These are phyloP conservation scores for Amblyraja radiata DNA, from an alignment of 2,797 vertebrate species.

Conservation along the genomic window DNA sequence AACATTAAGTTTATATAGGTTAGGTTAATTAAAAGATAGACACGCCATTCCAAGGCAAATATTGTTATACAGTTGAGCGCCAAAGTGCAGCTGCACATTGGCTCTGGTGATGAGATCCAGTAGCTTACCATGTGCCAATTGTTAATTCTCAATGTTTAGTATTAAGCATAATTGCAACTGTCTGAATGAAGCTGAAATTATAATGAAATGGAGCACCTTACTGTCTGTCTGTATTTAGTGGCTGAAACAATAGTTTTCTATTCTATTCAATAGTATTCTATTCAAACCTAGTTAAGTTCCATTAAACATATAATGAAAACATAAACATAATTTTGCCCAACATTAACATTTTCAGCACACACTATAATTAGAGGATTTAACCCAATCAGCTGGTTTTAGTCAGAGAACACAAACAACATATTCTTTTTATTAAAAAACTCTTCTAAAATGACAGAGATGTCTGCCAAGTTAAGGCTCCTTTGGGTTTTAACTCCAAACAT, in stretches of 20 bases:
- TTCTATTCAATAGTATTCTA: conserved; percentile 19
- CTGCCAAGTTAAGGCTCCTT: background rate
- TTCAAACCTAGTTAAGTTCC: background rate
- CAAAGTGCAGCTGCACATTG: background rate
- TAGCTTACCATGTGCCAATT: background rate
- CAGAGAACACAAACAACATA: conserved; percentile 4
- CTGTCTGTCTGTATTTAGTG: conserved; percentile 30
- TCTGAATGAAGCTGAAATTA: conserved; percentile 25
- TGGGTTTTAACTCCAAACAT: background rate
- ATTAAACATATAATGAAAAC: conserved; percentile 24
- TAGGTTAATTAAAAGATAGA: background rate
- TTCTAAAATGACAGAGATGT: background rate
- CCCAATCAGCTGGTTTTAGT: conserved; percentile 7
- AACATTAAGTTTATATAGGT: background rate
- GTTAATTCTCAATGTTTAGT: background rate
- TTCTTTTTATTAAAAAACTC: background rate
- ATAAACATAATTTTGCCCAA: conserved; percentile 30
- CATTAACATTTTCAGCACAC: conserved; percentile 12
- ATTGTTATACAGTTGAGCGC: background rate
- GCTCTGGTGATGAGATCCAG: background rate
- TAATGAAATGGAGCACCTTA: conserved; percentile 21
- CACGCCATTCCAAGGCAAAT: background rate
- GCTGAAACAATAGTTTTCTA: background rate
- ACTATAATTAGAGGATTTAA: conserved; percentile 17
- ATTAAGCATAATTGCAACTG: conserved; percentile 25